Conservation (phyloP, 2,113 vertebrate genomes). For the Patagioenas fasciata region DNA sequence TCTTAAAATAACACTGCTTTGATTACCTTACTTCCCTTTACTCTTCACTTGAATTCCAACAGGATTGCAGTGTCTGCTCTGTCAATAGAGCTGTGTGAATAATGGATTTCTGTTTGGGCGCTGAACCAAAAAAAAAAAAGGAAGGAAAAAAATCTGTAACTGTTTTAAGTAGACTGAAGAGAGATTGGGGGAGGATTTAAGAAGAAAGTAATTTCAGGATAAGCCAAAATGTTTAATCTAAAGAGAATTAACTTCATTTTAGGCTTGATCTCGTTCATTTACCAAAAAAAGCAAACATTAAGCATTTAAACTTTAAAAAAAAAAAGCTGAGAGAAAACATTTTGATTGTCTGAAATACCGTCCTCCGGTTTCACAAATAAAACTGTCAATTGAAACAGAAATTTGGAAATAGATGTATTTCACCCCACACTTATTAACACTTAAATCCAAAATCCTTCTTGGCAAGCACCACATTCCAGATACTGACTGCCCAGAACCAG, state of each 20-base stretch:
- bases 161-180: not conserved
- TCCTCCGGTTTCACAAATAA: not conserved
- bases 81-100: slow-evolving; percentile 44
- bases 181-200: not conserved
- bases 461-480: not conserved
- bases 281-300: not conserved
- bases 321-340: not conserved
- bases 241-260: not conserved
- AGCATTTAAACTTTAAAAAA: not conserved
- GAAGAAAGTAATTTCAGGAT: not conserved
- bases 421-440: not conserved
- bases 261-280: not conserved
- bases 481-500: not conserved
- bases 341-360: not conserved
- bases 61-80: slow-evolving; percentile 54
- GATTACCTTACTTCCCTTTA: slow-evolving; percentile 56
- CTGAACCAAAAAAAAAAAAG: not conserved
- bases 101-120: slow-evolving; percentile 52
- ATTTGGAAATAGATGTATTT: not conserved
- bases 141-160: not conserved
- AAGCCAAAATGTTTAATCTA: not conserved
- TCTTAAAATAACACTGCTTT: slow-evolving; percentile 58
- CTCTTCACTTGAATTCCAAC: slow-evolving; percentile 48
- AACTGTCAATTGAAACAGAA: not conserved
- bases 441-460: not conserved